Evolutionary conservation across 2,888 invertebrate genomes (phyloP), one percentile per base, ranked within the genome.

Genomic region (Archips crataeganus): DNA sequence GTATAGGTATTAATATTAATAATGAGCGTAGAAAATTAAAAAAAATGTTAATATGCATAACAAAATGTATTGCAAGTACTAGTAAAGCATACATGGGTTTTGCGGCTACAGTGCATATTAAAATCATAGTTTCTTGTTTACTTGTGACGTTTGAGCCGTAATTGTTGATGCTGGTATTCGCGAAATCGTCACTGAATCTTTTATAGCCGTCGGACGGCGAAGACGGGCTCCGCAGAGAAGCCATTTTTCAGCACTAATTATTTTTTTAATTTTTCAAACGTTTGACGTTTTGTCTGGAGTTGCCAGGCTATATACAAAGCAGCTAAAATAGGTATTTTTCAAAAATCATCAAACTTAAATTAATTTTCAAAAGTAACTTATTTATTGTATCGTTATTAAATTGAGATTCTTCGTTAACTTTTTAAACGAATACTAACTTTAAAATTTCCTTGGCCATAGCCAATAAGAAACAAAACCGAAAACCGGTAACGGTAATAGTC

Each of bases 81-180:
- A 88, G 79, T 87, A 87, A 93, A 93, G 93, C 92, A 85, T 89
- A 91, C 88, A 91, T 79, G 84, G 80, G 87, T 79, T 87, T 87
- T 82, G 92, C 90, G 85, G 87, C 92, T 93, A 93, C 92, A 81
- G 94, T 94, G 94, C 92, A 87, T 88, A 86, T 79, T 87, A 88
- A 87, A 87, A 88, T 87, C 82, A 86, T 87, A 90, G 88, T 87
- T 90, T 89, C 88, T 85, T 76, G 84, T 95, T 95, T 95, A 96
- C 96, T 95, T 90, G 95, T 85, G 82, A 93, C 94, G 84, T 95
- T 96, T 78, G 96, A 95, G 85, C 96, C 96, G 90, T 96, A 96
- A 85, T 95, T 95, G 92, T 94, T 94, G 92, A 93, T 85, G 89
- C 93, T 93, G 93, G 88, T 85, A 84, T 93, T 93, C 85, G 93